Percentiles rank a stretch among this genome's conserved stretches.
Evolutionary conservation across 2,888 invertebrate genomes (phyloP).

Genomic region (Thysanoteuthis rhombus): DNA sequence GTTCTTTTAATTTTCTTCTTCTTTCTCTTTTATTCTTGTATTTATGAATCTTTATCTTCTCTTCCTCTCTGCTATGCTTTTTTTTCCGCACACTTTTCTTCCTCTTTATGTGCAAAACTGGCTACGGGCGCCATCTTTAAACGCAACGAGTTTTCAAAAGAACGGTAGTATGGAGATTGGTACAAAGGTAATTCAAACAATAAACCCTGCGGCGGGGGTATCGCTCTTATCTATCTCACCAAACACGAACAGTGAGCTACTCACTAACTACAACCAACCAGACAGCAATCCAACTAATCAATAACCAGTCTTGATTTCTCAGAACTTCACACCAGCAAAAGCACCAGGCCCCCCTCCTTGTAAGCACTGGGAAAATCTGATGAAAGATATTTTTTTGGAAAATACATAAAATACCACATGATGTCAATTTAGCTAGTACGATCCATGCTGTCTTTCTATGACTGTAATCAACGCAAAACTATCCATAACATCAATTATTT

Average conservation of each 20-base stretch:
- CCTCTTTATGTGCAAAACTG: not conserved
- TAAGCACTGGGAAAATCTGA: not conserved
- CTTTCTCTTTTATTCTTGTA: too few species aligned
- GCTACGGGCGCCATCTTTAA: not conserved
- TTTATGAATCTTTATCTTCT: not conserved
- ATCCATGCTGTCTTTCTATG: not conserved
- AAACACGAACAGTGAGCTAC: not conserved
- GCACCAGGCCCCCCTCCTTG: not conserved
- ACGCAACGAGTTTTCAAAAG: not conserved
- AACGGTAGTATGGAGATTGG: not conserved
- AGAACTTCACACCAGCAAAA: not conserved
- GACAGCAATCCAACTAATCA: not conserved
- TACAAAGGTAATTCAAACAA: slow-evolving; percentile 12
- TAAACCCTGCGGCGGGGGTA: not conserved
- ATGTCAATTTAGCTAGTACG: not conserved
- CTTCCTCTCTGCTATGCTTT: not conserved
- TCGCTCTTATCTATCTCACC: not conserved
- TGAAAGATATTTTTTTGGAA: not conserved
- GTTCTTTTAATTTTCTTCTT: too few species aligned
- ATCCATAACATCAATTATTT: too few species aligned
- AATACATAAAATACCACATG: not conserved
- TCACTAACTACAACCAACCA: not conserved
- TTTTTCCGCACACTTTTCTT: not conserved
- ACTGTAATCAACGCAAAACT: not conserved
- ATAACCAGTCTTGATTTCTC: not conserved